Conservation (phyloP, 2,113 vertebrate species). For the Amphiprion percula region DNA sequence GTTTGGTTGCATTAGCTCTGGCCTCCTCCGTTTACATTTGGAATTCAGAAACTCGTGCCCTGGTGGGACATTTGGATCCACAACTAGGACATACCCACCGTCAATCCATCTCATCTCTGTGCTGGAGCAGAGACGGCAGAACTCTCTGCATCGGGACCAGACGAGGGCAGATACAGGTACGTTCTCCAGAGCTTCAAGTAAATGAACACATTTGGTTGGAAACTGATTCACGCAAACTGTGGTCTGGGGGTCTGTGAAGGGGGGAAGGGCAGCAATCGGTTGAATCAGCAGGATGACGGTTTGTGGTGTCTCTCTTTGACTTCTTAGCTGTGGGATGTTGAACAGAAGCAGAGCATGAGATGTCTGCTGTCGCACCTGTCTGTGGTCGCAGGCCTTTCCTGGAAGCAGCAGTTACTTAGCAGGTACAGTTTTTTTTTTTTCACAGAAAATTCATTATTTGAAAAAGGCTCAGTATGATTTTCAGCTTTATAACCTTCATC, state of each 20-base stretch:
- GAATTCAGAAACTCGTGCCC: slow-evolving; percentile 72
- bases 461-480: not conserved
- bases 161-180: slow-evolving; percentile 84
- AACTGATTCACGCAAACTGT: slow-evolving; percentile 1
- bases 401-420: slow-evolving; percentile 87
- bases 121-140: slow-evolving; percentile 83
- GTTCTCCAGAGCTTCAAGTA: not conserved
- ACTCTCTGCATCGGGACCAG: slow-evolving; percentile 85
- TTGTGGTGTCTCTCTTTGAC: slow-evolving; percentile 58
- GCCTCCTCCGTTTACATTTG: slow-evolving; percentile 82
- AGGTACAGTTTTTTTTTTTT: slow-evolving; percentile 73
- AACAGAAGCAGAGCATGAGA: slow-evolving; percentile 79
- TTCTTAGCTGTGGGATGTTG: slow-evolving; percentile 85
- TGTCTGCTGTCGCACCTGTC: slow-evolving; percentile 81
- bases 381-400: slow-evolving; percentile 84
- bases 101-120: slow-evolving; percentile 78
- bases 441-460: not conserved
- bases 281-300: slow-evolving; percentile 39
- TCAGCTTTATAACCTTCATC: too few species aligned
- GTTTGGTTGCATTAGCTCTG: slow-evolving; percentile 83
- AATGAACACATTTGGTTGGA: not conserved
- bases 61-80: slow-evolving; percentile 69
- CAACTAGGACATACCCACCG: not conserved
- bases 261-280: not conserved
- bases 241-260: not conserved